These are phyloP conservation scores for Andrena cerasifolii DNA, from an alignment of 1,140 invertebrate species.

Conservation along the genomic window DNA sequence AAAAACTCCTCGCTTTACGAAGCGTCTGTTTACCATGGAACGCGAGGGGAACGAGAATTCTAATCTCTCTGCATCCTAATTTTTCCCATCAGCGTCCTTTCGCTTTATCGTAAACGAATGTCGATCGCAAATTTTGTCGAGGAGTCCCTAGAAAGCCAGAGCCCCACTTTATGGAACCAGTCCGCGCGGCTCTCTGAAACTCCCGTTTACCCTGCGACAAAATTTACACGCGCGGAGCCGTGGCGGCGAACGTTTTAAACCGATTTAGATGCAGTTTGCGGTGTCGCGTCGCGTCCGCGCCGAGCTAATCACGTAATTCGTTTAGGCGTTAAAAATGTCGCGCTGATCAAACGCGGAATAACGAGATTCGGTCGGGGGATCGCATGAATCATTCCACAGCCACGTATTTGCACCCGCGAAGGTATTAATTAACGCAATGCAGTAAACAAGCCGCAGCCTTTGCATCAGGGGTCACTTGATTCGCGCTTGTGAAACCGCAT, in stretches of 20 bases:
- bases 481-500: neutral
- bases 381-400: constrained; percentile 61
- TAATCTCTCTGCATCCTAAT: no score
- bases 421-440: constrained; percentile 54
- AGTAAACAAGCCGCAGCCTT: constrained; percentile 33
- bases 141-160: no score
- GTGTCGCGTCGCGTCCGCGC: neutral
- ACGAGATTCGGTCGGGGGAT: constrained; percentile 58
- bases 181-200: no score
- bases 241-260: constrained; percentile 7
- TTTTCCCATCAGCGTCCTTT: no score
- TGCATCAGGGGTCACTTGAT: neutral
- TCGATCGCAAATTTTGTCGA: no score
- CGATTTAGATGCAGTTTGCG: constrained; percentile 19
- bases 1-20: no score
- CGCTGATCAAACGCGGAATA: constrained; percentile 65
- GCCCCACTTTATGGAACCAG: no score
- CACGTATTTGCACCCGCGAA: constrained; percentile 29
- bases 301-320: constrained; percentile 32
- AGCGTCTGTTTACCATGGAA: no score
- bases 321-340: constrained; percentile 38
- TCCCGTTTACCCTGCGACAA: neutral
- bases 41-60: no score
- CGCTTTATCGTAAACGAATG: no score
- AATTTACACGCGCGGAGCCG: neutral